Evolutionary conservation across 1,140 invertebrate genomes (phyloP).

Genomic region (Tigriopus japonicus): DNA sequence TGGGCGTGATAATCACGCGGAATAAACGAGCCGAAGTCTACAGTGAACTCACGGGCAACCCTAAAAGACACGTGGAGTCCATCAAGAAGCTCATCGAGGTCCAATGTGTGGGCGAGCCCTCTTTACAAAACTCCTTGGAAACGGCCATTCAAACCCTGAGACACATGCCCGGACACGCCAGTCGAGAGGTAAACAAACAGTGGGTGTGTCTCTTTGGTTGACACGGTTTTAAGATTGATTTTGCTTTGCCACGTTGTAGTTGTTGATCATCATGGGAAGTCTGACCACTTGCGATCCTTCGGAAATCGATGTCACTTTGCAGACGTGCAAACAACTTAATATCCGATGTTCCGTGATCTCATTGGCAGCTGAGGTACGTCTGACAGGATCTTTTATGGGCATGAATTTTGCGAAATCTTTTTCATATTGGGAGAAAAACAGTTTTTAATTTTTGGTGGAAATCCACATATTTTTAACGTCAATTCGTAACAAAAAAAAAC

Average conservation of each 20-base stretch:
- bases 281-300: conserved; percentile 90
- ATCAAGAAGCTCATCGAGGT: conserved; percentile 18
- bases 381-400: neutral
- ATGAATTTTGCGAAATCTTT: neutral
- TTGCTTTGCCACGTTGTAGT: too few species aligned
- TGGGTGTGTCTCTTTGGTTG: conserved; percentile 2
- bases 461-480: too few species aligned
- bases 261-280: conserved; percentile 58
- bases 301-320: conserved; percentile 69
- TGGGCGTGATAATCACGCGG: conserved; percentile 73
- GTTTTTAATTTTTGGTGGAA: too few species aligned
- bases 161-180: conserved; percentile 76
- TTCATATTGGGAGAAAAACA: too few species aligned
- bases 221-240: too few species aligned
- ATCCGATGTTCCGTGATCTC: conserved; percentile 84
- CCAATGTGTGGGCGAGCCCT: conserved; percentile 61
- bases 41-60: conserved; percentile 56
- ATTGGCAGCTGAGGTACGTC: conserved; percentile 69
- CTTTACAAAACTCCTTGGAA: conserved; percentile 82
- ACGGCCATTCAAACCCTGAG: conserved; percentile 64
- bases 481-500: too few species aligned
- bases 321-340: conserved; percentile 39
- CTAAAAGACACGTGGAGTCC: conserved; percentile 54
- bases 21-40: conserved; percentile 87
- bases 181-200: conserved; percentile 46